A percentile compares a stretch with the other conserved stretches of the same genome.
Conservation (phyloP, 2,113 vertebrate species). For the Zeus faber region DNA sequence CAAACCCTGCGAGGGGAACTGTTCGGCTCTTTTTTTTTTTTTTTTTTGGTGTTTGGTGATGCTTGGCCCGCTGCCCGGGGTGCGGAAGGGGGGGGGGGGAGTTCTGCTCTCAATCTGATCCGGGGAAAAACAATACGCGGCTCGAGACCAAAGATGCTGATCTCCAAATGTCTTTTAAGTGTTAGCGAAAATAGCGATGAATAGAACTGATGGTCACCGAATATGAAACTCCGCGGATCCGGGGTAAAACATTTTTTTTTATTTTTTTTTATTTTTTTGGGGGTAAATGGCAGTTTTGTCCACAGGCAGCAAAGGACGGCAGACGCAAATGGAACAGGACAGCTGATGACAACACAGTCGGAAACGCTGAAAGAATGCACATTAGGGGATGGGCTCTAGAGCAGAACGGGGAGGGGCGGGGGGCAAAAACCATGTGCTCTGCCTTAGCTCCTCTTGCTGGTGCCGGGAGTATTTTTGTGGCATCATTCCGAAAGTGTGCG, state of each 20-base stretch:
- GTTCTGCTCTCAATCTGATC: too few species aligned
- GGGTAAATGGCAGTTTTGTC: slow-evolving; percentile 28
- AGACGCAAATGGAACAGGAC: slow-evolving; percentile 29
- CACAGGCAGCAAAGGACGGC: slow-evolving; percentile 3
- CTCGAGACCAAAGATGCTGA: too few species aligned
- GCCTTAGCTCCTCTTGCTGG: slow-evolving; percentile 6
- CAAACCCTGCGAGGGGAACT: slow-evolving; percentile 13
- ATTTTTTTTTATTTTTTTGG: too few species aligned
- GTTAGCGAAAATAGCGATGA: too few species aligned
- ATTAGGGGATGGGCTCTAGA: slow-evolving; percentile 33
- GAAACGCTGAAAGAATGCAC: slow-evolving; percentile 35
- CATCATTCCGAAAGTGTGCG: too few species aligned
- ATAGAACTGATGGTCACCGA: too few species aligned
- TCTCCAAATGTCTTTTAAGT: too few species aligned
- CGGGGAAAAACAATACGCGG: too few species aligned
- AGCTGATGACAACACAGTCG: slow-evolving; percentile 30
- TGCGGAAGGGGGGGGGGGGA: slow-evolving; percentile 9
- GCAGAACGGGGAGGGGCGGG: too few species aligned
- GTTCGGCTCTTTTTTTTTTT: not conserved
- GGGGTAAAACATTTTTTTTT: slow-evolving; percentile 29
- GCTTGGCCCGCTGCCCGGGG: slow-evolving; percentile 39
- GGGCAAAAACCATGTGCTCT: slow-evolving; percentile 19
- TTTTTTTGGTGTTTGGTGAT: slow-evolving; percentile 28
- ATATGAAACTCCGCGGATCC: slow-evolving; percentile 13
- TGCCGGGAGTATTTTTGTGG: not conserved